Percentiles rank a stretch among this genome's conserved stretches.
These are phyloP conservation scores for Protodeltote pygarga DNA, from an alignment of 2,888 invertebrate species.

Conservation along the genomic window DNA sequence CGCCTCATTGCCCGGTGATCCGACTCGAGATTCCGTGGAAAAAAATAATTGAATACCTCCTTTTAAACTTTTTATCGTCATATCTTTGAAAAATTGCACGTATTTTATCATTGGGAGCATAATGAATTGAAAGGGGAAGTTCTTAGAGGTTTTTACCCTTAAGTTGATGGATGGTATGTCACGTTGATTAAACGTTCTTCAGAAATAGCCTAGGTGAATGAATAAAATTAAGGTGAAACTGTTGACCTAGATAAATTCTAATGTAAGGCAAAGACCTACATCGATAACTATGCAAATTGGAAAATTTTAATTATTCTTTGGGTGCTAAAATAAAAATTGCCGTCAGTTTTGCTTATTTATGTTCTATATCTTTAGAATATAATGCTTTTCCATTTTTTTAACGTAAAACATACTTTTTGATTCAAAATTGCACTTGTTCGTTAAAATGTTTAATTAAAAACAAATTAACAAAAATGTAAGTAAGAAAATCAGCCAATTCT, in stretches of 20 bases:
- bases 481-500: no score
- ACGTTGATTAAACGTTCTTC: slow-evolving; percentile 56
- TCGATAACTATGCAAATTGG: slow-evolving; percentile 50
- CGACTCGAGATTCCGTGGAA: slow-evolving; percentile 17
- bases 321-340: slow-evolving; percentile 13
- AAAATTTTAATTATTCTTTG: slow-evolving; percentile 21
- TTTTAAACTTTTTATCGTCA: slow-evolving; percentile 54
- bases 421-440: no score
- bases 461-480: no score
- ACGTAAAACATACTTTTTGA: no score
- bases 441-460: no score
- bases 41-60: slow-evolving; percentile 42
- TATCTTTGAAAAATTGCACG: slow-evolving; percentile 68
- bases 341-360: background rate
- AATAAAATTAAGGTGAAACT: slow-evolving; percentile 23
- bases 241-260: slow-evolving; percentile 19
- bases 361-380: background rate
- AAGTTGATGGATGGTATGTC: slow-evolving; percentile 67
- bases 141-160: slow-evolving; percentile 43
- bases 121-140: slow-evolving; percentile 67
- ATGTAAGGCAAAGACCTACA: slow-evolving; percentile 28
- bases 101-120: slow-evolving; percentile 60
- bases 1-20: slow-evolving; percentile 32
- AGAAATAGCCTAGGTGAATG: slow-evolving; percentile 40
- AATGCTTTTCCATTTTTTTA: background rate